Conservation (phyloP, 2,888 invertebrate species). For the Hirtodrosophila alboralis region DNA sequence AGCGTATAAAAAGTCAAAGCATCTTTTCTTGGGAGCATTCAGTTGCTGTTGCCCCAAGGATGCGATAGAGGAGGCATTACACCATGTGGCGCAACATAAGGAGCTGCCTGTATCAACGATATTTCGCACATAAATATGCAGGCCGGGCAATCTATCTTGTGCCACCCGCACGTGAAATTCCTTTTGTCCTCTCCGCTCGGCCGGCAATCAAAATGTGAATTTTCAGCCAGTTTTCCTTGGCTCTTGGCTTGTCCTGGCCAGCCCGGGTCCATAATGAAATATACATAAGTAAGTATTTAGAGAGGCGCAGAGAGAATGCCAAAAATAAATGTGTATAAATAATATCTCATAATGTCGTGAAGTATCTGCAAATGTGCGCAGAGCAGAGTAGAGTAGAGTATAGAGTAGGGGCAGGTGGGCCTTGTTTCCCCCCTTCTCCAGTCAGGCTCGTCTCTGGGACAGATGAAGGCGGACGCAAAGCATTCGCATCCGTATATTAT, state of each 20-base stretch:
- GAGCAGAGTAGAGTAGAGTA: conserved; percentile 2
- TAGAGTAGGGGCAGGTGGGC: conserved; percentile 41
- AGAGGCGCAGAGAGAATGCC: conserved; percentile 27
- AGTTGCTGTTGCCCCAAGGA: conserved; percentile 28
- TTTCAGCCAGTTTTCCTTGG: conserved; percentile 33
- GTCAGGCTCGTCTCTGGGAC: conserved; percentile 11
- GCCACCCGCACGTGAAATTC: conserved; percentile 70
- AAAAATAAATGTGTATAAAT: conserved; percentile 62
- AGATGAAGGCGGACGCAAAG: conserved; percentile 45
- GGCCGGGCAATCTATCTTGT: conserved; percentile 77
- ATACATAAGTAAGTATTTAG: conserved; percentile 71
- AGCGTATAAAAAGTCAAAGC: conserved; percentile 21
- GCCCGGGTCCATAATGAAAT: conserved; percentile 68
- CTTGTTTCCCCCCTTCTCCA: conserved; percentile 12
- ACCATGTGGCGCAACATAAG: conserved; percentile 58
- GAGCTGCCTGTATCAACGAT: conserved; percentile 58
- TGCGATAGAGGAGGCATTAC: conserved; percentile 24
- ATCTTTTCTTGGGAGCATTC: conserved; percentile 20
- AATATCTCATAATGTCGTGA: conserved; percentile 80
- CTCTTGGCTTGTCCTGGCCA: conserved; percentile 22
- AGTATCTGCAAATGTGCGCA: conserved; percentile 60
- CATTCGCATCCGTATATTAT: conserved; percentile 81
- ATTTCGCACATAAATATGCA: conserved; percentile 81
- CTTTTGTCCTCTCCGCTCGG: conserved; percentile 57
- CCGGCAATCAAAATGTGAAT: conserved; percentile 60